These are phyloP conservation scores for Echinops telfairi DNA, from an alignment of 2,113 vertebrate species.

Conservation along the genomic window DNA sequence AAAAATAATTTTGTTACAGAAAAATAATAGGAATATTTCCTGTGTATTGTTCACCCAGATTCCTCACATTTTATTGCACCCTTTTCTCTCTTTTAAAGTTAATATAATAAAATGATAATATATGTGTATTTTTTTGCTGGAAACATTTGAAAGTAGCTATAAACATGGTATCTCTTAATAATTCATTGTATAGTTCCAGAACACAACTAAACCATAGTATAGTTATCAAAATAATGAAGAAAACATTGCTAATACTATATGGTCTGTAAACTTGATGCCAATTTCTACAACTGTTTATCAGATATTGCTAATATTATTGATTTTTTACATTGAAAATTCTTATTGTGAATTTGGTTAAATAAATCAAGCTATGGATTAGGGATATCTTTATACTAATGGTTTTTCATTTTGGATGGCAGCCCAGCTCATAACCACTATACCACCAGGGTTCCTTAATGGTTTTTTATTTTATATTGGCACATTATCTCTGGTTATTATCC, in stretches of 20 bases:
- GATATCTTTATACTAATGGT: constrained; percentile 54
- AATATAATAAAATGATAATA: constrained; percentile 18
- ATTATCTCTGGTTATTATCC: constrained; percentile 65
- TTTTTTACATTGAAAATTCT: constrained; percentile 63
- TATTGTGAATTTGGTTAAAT: constrained; percentile 53
- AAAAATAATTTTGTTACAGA: constrained; percentile 49
- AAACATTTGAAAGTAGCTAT: constrained; percentile 36
- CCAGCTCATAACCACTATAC: too few species aligned
- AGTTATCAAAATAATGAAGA: constrained; percentile 61
- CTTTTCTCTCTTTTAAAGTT: constrained; percentile 65
- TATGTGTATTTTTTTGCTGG: constrained; percentile 35
- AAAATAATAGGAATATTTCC: constrained; percentile 41
- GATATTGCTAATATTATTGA: constrained; percentile 43
- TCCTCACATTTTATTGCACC: neutral
- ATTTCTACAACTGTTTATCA: constrained; percentile 30
- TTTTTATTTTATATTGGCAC: constrained; percentile 53
- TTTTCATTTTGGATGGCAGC: constrained; percentile 44
- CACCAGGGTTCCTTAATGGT: too few species aligned
- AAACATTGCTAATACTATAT: constrained; percentile 36
- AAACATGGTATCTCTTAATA: constrained; percentile 38
- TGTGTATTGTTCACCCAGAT: neutral
- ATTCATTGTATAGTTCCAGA: constrained; percentile 66
- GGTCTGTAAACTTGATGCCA: constrained; percentile 28
- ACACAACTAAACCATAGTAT: constrained; percentile 31
- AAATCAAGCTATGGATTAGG: constrained; percentile 42